Conservation (phyloP, 2,113 vertebrate genomes). For the Saccopteryx leptura region DNA sequence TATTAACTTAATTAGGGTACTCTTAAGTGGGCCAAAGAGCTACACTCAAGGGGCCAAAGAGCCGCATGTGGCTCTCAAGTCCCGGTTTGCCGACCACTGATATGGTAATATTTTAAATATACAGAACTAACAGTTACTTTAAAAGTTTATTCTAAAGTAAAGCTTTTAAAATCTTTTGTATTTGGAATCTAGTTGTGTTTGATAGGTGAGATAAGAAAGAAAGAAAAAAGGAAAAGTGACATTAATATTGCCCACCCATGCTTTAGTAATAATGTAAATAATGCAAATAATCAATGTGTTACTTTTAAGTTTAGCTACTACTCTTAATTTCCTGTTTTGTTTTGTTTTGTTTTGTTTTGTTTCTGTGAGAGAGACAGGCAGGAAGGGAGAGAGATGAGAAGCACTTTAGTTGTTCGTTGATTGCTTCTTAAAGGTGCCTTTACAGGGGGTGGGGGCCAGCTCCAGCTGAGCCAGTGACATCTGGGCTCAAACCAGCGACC, state of each 20-base stretch:
- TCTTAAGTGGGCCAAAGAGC: too few species aligned
- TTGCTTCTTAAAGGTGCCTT: too few species aligned
- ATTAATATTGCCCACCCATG: constrained; percentile 4
- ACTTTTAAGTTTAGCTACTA: constrained; percentile 52
- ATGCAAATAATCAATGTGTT: constrained; percentile 33
- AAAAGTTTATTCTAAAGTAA: constrained; percentile 44
- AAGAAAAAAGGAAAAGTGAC: constrained; percentile 18
- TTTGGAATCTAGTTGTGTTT: background rate
- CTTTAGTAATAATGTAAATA: constrained; percentile 58
- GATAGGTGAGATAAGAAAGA: background rate
- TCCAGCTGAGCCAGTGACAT: too few species aligned
- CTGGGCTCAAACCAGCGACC: too few species aligned
- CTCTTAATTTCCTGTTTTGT: constrained; percentile 31
- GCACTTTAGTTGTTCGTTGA: too few species aligned
- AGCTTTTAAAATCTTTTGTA: constrained; percentile 52
- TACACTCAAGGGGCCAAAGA: too few species aligned
- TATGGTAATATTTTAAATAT: constrained; percentile 44
- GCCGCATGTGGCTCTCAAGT: too few species aligned
- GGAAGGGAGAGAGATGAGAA: too few species aligned
- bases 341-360: background rate
- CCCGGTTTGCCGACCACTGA: too few species aligned
- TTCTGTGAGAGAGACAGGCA: too few species aligned
- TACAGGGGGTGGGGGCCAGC: too few species aligned
- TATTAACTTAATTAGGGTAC: too few species aligned
- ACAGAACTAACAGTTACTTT: constrained; percentile 39